Conservation (phyloP, 2,797 vertebrate genomes). For the Danio kyathit region DNA sequence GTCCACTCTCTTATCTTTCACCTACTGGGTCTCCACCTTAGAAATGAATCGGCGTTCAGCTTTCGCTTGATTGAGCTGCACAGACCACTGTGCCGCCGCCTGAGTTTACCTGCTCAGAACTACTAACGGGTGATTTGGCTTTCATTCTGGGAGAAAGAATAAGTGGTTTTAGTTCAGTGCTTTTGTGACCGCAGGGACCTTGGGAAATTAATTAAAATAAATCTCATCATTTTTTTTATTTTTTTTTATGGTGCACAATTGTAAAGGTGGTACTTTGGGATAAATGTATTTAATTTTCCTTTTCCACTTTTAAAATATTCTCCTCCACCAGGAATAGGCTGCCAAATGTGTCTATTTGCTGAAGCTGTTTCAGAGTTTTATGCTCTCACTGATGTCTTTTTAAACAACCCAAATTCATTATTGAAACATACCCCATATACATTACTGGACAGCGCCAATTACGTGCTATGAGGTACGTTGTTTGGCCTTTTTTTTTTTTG, state of each 20-base stretch:
- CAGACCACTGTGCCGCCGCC: neutral
- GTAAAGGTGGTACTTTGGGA: slow-evolving; percentile 5
- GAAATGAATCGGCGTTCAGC: slow-evolving; percentile 10
- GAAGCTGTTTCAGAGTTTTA: neutral
- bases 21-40: slow-evolving; percentile 23
- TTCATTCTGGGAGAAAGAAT: neutral
- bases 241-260: neutral
- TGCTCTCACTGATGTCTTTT: neutral
- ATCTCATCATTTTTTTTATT: neutral
- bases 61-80: slow-evolving; percentile 22
- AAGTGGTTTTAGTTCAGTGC: slow-evolving; percentile 26
- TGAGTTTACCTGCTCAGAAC: slow-evolving; percentile 9
- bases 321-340: neutral
- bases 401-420: neutral
- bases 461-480: too few species aligned
- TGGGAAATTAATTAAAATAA: slow-evolving; percentile 35
- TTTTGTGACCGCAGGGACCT: slow-evolving; percentile 36
- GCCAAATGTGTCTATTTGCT: neutral
- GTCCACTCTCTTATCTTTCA: neutral
- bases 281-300: neutral
- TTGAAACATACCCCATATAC: too few species aligned
- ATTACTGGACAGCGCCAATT: too few species aligned
- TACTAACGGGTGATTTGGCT: slow-evolving; percentile 10
- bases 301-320: neutral
- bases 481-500: too few species aligned